phyloP scores from a whole-genome alignment of 2,888 invertebrate genomes.

The Furcula furcula region DNA sequence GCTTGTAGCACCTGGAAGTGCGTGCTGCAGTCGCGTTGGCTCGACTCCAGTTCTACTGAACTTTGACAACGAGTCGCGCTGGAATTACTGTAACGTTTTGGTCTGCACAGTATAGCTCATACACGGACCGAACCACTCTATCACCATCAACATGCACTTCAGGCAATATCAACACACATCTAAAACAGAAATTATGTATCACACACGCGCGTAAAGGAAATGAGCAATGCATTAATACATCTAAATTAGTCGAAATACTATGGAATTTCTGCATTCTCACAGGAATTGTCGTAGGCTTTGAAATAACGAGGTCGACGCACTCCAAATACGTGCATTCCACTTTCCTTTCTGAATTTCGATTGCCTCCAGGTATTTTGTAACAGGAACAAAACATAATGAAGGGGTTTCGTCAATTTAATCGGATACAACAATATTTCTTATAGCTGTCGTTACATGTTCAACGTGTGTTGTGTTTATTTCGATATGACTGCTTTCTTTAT shows the following conservation, averaged over 20 bases:
- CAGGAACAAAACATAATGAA: slow-evolving; percentile 51
- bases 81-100: slow-evolving; percentile 54
- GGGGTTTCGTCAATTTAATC: slow-evolving; percentile 46
- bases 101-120: slow-evolving; percentile 35
- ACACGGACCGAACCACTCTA: slow-evolving; percentile 13
- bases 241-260: slow-evolving; percentile 14
- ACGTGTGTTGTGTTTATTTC: slow-evolving; percentile 43
- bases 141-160: slow-evolving; percentile 18
- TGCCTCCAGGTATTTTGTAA: slow-evolving; percentile 43
- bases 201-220: slow-evolving; percentile 8
- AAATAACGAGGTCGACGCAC: slow-evolving; percentile 52
- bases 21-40: slow-evolving; percentile 65
- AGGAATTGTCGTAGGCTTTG: slow-evolving; percentile 27
- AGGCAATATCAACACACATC: slow-evolving; percentile 16
- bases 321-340: slow-evolving; percentile 47
- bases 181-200: slow-evolving; percentile 4
- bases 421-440: slow-evolving; percentile 44
- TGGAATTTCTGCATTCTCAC: slow-evolving; percentile 22
- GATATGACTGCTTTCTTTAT: slow-evolving; percentile 48
- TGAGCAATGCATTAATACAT: slow-evolving; percentile 7
- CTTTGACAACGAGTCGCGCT: slow-evolving; percentile 68
- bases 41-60: slow-evolving; percentile 74
- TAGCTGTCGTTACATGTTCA: slow-evolving; percentile 45
- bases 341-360: slow-evolving; percentile 52
- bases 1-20: slow-evolving; percentile 67